Percentiles rank a stretch among this genome's conserved stretches.
Conservation (phyloP, 1,140 invertebrate species). For the Homalodisca vitripennis region DNA sequence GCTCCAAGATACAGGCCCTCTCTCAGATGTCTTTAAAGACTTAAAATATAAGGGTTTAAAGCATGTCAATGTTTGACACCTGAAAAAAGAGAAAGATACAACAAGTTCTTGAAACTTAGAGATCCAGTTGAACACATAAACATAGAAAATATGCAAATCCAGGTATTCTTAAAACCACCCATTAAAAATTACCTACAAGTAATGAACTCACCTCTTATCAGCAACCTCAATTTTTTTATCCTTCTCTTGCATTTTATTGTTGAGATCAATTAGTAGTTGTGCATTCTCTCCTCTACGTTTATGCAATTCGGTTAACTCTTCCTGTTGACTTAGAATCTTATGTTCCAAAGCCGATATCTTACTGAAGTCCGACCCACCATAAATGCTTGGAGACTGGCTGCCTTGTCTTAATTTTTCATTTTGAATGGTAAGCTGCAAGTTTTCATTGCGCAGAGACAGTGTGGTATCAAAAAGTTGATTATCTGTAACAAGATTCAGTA, state of each 20-base stretch:
- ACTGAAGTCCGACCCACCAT: conserved; percentile 47
- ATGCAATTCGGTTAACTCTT: conserved; percentile 89
- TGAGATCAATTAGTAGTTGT: conserved; percentile 90
- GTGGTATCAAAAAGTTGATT: conserved; percentile 83
- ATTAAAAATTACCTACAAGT: too few relatives aligned
- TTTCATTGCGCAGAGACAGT: conserved; percentile 74
- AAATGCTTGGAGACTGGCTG: conserved; percentile 46
- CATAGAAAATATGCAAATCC: too few relatives aligned
- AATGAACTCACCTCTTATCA: conserved; percentile 59
- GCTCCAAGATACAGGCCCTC: too few relatives aligned
- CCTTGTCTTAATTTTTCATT: conserved; percentile 76
- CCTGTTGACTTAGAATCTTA: conserved; percentile 81
- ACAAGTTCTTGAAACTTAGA: too few relatives aligned
- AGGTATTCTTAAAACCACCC: too few relatives aligned
- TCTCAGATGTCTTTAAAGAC: too few relatives aligned
- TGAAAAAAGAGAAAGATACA: too few relatives aligned
- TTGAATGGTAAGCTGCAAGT: conserved; percentile 77
- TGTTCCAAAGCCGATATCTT: conserved; percentile 72
- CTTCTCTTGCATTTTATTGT: conserved; percentile 80
- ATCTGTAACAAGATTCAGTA: conserved; percentile 64
- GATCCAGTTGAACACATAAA: too few relatives aligned
- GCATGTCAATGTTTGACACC: too few relatives aligned
- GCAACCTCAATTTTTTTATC: conserved; percentile 72
- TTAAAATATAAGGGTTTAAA: too few relatives aligned
- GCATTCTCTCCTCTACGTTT: conserved; percentile 87